Conservation (phyloP, 2,113 vertebrate species). For the Bubo bubo region DNA sequence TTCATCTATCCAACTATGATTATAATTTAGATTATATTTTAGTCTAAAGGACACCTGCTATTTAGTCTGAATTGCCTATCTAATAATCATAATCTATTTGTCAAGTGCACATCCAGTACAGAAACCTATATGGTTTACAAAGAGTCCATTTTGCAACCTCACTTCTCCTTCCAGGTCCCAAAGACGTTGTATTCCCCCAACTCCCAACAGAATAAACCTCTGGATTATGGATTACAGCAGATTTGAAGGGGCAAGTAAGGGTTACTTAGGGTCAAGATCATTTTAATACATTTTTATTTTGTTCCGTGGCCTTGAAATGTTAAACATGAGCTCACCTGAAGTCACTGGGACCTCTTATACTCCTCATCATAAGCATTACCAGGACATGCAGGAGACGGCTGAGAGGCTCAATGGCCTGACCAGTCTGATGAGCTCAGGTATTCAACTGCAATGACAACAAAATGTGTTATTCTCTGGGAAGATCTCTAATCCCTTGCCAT, state of each 20-base stretch:
- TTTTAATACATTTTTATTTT: not conserved
- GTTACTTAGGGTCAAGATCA: not conserved
- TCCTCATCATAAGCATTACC: fast-evolving
- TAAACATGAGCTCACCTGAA: not conserved
- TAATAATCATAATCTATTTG: not conserved
- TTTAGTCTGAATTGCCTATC: slow-evolving; percentile 9
- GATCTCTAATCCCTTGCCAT: not conserved
- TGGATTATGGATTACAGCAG: not conserved
- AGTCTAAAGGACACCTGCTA: not conserved
- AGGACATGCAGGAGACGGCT: not conserved
- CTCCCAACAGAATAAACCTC: not conserved
- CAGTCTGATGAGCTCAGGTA: not conserved
- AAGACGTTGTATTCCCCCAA: not conserved
- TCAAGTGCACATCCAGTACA: not conserved
- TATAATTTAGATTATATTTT: not conserved
- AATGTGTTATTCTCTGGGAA: fast-evolving
- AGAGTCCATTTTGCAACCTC: not conserved
- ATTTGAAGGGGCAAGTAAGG: not conserved
- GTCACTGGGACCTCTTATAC: not conserved
- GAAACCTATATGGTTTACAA: not conserved
- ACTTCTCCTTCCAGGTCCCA: not conserved
- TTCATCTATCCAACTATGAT: not conserved
- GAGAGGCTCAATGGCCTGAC: not conserved
- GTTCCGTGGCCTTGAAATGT: not conserved
- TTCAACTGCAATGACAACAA: not conserved